Evolutionary conservation across 2,113 vertebrate species (phyloP), one percentile per base, ranked within the genome.

Genomic region (Pheucticus melanocephalus): DNA sequence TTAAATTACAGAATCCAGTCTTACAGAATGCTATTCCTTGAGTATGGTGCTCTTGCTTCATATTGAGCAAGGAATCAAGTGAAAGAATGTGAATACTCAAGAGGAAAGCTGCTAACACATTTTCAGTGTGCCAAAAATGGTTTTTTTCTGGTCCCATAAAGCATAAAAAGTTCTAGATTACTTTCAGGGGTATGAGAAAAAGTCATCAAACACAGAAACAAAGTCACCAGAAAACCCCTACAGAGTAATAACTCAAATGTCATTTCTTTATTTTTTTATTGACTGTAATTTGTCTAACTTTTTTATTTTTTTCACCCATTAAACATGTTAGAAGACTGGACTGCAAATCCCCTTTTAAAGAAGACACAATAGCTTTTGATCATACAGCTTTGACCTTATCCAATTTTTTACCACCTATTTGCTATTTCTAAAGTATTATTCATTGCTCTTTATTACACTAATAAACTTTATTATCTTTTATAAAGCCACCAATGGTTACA

Each of bases 391-490:
- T 40, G 40, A 96, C 92, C 95, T 97, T 91, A 96, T 79, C 35
- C 56, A 51, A 42, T 50, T 96, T 87, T 94, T 97, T 82, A 77
- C 33, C 64, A 76, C 69, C 72, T 93, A 59, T 93, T 94, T 95
- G 53, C 91, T 95, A 72, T 86, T 93, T 94, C 85, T 84, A 56
- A 79, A 69, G 54, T 65, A 96, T 93, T 92, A 95, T 96, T 97
- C 90, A 92, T 91, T 82, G 65, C 56, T 54, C 18, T 54, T 97
- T 97, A 97, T 97, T 96, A 95, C 27, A 45, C 91, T 97, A 97
- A 98, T 97, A 97, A 97, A 95, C 84, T 98, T 97, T 97, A 97
- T 96, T 95, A 94, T 95, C 86, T 95, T 85, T 96, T 97, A 95
- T 94, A 81, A 96, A 95, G 90, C 86, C 22, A 48, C 44, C 19